A percentile compares a stretch with the other conserved stretches of the same genome.
phyloP scores from a whole-genome alignment of 2,113 vertebrate species.

The Grallaria varia region DNA sequence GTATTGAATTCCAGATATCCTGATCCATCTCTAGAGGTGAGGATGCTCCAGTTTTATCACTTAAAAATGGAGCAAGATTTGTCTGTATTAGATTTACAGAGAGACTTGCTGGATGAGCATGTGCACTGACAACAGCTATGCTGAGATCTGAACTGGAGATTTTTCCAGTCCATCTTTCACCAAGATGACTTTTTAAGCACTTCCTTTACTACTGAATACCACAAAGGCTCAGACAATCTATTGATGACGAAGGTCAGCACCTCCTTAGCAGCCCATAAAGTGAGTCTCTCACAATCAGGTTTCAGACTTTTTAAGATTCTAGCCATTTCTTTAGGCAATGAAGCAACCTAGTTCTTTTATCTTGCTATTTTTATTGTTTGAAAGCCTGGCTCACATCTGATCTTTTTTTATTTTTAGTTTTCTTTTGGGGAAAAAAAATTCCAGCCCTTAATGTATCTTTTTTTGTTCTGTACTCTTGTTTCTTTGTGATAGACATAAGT shows the following conservation, averaged over 20 bases:
- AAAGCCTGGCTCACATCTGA: slow-evolving; percentile 56
- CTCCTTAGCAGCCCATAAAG: slow-evolving; percentile 57
- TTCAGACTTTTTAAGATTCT: slow-evolving; percentile 58
- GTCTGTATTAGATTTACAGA: slow-evolving; percentile 39
- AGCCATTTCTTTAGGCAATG: slow-evolving; percentile 49
- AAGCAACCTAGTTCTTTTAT: slow-evolving; percentile 61
- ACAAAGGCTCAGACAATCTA: slow-evolving; percentile 54
- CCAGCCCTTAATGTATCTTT: slow-evolving; percentile 12
- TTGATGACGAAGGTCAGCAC: slow-evolving; percentile 69
- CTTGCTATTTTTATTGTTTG: slow-evolving; percentile 62
- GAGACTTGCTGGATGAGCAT: slow-evolving; percentile 37
- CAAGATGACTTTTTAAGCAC: slow-evolving; percentile 50
- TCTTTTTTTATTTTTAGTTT: slow-evolving; percentile 66
- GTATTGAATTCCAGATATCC: slow-evolving; percentile 32
- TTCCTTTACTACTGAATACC: slow-evolving; percentile 46
- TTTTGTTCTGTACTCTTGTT: slow-evolving; percentile 42
- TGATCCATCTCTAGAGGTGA: slow-evolving; percentile 41
- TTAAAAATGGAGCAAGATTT: slow-evolving; percentile 48
- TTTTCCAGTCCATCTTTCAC: slow-evolving; percentile 64
- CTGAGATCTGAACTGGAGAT: slow-evolving; percentile 46
- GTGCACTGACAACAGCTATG: background rate
- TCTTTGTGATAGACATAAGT: slow-evolving; percentile 60
- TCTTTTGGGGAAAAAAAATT: background rate
- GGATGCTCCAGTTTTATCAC: slow-evolving; percentile 20
- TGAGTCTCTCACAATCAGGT: slow-evolving; percentile 41